Percentiles rank a stretch among this genome's conserved stretches.
These are phyloP conservation scores for Thamnophis elegans DNA, from an alignment of 2,797 vertebrate genomes.

Conservation along the genomic window DNA sequence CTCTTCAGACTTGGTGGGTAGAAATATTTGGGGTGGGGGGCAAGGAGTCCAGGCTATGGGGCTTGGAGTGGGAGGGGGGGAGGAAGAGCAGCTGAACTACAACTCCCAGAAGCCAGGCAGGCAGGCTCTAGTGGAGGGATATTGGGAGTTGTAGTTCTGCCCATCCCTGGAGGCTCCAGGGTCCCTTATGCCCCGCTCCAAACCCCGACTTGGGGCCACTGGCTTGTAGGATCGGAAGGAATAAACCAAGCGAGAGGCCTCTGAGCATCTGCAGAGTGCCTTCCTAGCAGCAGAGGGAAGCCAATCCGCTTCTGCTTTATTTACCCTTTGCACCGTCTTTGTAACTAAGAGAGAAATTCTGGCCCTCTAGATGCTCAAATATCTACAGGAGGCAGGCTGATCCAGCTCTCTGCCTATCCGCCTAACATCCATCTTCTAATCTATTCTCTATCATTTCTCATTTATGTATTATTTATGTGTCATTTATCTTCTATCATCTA, in stretches of 20 bases:
- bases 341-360: background rate
- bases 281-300: background rate
- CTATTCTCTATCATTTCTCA: background rate
- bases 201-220: no score
- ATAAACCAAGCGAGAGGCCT: background rate
- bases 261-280: background rate
- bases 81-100: background rate
- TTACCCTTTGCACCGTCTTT: no score
- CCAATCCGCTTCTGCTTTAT: background rate
- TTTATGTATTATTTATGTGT: background rate
- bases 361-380: background rate
- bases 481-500: background rate
- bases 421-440: background rate
- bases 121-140: background rate
- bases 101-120: background rate
- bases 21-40: background rate
- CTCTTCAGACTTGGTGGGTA: background rate
- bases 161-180: background rate
- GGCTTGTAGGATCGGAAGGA: background rate
- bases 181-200: background rate
- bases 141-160: background rate
- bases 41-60: background rate
- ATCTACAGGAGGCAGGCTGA: background rate
- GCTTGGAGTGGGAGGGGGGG: background rate
- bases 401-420: no score